Conservation (phyloP, 2,888 invertebrate species). For the Lepidochrysops patricia region DNA sequence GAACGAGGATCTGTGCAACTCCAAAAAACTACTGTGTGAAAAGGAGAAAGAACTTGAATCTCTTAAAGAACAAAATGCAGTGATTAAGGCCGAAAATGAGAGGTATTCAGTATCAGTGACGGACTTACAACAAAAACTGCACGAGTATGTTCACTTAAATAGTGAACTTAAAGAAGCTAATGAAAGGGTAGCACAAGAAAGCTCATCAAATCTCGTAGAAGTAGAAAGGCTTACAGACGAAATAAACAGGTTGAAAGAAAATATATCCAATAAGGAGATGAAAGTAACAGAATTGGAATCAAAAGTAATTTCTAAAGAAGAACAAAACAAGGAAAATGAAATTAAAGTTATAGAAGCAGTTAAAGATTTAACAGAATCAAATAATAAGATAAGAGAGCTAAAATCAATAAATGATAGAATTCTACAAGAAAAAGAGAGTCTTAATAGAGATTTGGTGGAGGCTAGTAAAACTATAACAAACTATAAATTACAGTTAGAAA, state of each 20-base stretch:
- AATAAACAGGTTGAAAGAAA: constrained; percentile 35
- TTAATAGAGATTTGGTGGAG: constrained; percentile 43
- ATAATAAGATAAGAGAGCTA: constrained; percentile 37
- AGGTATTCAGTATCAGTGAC: constrained; percentile 29
- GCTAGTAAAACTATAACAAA: constrained; percentile 44
- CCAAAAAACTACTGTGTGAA: constrained; percentile 32
- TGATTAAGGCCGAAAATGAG: constrained; percentile 32
- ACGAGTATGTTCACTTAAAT: constrained; percentile 29
- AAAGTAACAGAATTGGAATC: constrained; percentile 30
- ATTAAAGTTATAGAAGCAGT: constrained; percentile 32
- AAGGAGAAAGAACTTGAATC: constrained; percentile 36
- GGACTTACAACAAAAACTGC: constrained; percentile 33
- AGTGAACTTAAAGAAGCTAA: constrained; percentile 37
- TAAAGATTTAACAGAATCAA: constrained; percentile 30
- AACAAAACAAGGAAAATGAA: constrained; percentile 25
- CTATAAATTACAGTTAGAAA: constrained; percentile 46
- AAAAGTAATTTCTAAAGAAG: constrained; percentile 23
- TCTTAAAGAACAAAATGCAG: constrained; percentile 29
- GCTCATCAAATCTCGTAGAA: constrained; percentile 30
- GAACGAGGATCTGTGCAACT: constrained; percentile 32
- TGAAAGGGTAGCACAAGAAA: constrained; percentile 39
- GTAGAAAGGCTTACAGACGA: constrained; percentile 39
- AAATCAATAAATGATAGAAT: constrained; percentile 43
- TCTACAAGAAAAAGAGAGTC: constrained; percentile 42
- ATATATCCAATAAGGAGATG: constrained; percentile 34